A percentile compares a stretch with the other conserved stretches of the same genome.
Evolutionary conservation across 2,113 vertebrate species (phyloP).

Genomic region (Rhinoptilus africanus): DNA sequence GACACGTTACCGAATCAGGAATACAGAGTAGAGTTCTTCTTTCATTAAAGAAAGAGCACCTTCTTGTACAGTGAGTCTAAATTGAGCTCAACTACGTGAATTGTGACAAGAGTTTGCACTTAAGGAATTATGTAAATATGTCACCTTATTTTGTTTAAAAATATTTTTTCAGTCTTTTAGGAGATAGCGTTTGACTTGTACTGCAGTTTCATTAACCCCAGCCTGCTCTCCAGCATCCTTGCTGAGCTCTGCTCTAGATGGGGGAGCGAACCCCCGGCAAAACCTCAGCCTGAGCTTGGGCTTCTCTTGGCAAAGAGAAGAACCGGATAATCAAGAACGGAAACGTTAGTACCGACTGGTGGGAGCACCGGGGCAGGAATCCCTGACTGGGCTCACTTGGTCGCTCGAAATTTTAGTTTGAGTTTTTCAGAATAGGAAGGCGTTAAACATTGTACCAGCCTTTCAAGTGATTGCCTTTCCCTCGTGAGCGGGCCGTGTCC

Average conservation of each 20-base stretch:
- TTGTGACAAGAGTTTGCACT: slow-evolving; percentile 93
- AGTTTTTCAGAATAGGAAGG: not conserved
- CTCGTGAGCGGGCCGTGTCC: not conserved
- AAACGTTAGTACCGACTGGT: not conserved
- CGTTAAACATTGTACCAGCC: not conserved
- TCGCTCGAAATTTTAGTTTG: not conserved
- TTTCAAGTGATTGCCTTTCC: not conserved
- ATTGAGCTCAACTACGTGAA: slow-evolving; percentile 68
- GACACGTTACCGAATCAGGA: slow-evolving; percentile 72
- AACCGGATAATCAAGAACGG: not conserved
- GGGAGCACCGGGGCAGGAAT: not conserved
- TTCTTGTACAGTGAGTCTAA: slow-evolving; percentile 79
- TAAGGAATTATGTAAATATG: slow-evolving; percentile 82
- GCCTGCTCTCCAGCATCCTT: slow-evolving; percentile 9
- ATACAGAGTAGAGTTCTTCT: slow-evolving; percentile 61
- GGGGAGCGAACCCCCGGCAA: not conserved
- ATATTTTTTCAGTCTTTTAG: slow-evolving; percentile 72
- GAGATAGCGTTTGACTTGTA: slow-evolving; percentile 60
- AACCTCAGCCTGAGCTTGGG: not conserved
- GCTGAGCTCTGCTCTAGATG: not conserved
- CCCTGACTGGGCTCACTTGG: not conserved
- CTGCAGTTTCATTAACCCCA: slow-evolving; percentile 42
- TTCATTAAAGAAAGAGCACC: slow-evolving; percentile 75
- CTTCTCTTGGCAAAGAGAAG: not conserved
- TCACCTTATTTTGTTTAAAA: slow-evolving; percentile 76